Evolutionary conservation across 2,113 vertebrate genomes (phyloP).

Genomic region (Chlorodrepanis virens): DNA sequence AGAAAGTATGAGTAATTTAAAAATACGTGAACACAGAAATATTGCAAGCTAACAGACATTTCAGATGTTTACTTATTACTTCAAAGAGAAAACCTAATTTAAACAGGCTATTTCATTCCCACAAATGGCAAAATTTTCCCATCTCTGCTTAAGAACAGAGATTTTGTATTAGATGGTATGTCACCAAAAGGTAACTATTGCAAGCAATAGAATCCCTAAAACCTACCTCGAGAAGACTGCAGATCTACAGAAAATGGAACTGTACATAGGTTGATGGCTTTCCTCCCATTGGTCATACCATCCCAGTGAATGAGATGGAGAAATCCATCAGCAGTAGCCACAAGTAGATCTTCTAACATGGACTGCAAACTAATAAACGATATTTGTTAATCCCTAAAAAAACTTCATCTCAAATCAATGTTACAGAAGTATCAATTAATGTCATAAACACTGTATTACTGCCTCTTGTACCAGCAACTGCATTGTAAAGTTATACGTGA

Average conservation of each 20-base stretch:
- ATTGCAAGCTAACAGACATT: not conserved
- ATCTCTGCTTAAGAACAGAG: not conserved
- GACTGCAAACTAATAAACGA: slow-evolving; percentile 85
- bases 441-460: not conserved
- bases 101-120: not conserved
- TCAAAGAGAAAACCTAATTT: not conserved
- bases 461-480: not conserved
- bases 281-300: slow-evolving; percentile 90
- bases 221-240: slow-evolving; percentile 91
- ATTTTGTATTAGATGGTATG: not conserved
- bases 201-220: not conserved
- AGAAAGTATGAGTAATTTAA: slow-evolving; percentile 22
- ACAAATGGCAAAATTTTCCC: not conserved
- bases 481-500: not conserved
- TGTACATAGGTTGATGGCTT: slow-evolving; percentile 90
- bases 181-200: not conserved
- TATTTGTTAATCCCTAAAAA: not conserved
- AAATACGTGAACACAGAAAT: not conserved
- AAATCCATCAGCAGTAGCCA: slow-evolving; percentile 91
- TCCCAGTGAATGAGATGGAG: slow-evolving; percentile 97
- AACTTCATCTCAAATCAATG: not conserved
- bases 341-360: slow-evolving; percentile 89
- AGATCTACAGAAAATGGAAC: slow-evolving; percentile 95
- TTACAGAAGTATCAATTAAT: not conserved
- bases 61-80: not conserved